Base-by-base conservation (phyloP, 2,113 vertebrate species). In the Toxotes chatareus region DNA sequence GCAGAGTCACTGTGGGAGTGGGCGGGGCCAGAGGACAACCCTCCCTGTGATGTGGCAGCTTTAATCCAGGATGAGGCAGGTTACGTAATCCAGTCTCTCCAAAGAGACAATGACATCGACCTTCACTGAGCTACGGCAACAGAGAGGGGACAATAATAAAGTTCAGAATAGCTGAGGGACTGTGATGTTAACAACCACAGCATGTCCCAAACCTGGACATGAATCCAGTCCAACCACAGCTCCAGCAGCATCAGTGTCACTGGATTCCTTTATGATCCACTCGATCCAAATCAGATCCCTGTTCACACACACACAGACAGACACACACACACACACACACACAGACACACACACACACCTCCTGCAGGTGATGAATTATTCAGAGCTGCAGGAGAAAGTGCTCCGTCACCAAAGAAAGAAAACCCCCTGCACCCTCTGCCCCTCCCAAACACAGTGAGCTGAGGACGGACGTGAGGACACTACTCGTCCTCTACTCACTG, bases 301-400 rank as follows among this genome's bases (percentile, higher is more conserved):
- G 27, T 27, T 27, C 65, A 53, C 47, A 36, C 55, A 57, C 59
- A 51, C 51, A 42, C 53, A 36, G 59, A 34, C 64, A 34, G 31
- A 17, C 7, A 31, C 3, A 44, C 36, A 70, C 71, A 46, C 53
- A 77, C 73, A 71, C 59, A 40, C 38, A 40, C 38, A 40, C 38
- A 40, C 42, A 44, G 11, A 44, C 42, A 44, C 10, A 11, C 42
- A 44, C 42, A 44, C 42, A 44, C 14, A 13, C 3, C 56, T 51
- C 32, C 56, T 76, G 42, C n/a, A 71, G 68, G 46, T 60, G 40
- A 76, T 85, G 36, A 83, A 86, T 82, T 73, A 89, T 84, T 86
- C 46, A 89, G 70, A 56, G 78, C 79, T 86, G 84, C 86, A 93
- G 79, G 82, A 82, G 83, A 86, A 77, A 79, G n/a, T 83, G 73